Conservation (phyloP, 2,113 vertebrate genomes). For the Psittacula cyanocephala region DNA sequence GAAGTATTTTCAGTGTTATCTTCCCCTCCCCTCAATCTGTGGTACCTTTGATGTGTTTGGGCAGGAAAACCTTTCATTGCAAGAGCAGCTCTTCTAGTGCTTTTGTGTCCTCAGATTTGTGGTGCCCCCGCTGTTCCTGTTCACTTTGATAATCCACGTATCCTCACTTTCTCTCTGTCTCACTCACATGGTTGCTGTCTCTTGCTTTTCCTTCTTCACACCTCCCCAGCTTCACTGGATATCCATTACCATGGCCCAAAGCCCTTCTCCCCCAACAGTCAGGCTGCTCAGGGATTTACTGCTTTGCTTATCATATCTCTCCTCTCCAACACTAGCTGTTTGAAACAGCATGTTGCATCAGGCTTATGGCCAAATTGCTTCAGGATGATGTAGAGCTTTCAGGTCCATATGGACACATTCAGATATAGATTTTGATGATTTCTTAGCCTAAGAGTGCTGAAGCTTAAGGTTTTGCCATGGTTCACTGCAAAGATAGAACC, state of each 20-base stretch:
- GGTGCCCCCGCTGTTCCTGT: accelerated
- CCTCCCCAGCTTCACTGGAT: background rate
- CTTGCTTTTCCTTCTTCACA: background rate
- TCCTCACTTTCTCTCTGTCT: background rate
- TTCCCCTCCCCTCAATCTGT: background rate
- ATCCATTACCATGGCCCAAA: background rate
- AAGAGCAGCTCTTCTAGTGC: background rate
- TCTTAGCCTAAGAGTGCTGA: background rate
- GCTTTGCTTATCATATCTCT: background rate
- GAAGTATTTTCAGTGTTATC: background rate
- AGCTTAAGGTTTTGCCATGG: background rate
- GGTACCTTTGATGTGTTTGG: background rate
- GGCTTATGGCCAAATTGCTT: background rate
- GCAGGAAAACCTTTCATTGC: background rate
- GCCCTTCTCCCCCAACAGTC: background rate
- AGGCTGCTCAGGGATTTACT: background rate
- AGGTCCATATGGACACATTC: background rate
- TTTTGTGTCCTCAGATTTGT: background rate
- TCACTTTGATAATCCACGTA: background rate
- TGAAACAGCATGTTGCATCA: background rate
- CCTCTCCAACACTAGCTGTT: background rate
- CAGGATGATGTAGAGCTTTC: background rate
- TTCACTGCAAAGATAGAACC: background rate
- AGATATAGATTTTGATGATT: background rate
- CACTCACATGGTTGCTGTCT: background rate